These are phyloP conservation scores for Hyles lineata DNA, from an alignment of 2,888 invertebrate genomes.

Conservation along the genomic window DNA sequence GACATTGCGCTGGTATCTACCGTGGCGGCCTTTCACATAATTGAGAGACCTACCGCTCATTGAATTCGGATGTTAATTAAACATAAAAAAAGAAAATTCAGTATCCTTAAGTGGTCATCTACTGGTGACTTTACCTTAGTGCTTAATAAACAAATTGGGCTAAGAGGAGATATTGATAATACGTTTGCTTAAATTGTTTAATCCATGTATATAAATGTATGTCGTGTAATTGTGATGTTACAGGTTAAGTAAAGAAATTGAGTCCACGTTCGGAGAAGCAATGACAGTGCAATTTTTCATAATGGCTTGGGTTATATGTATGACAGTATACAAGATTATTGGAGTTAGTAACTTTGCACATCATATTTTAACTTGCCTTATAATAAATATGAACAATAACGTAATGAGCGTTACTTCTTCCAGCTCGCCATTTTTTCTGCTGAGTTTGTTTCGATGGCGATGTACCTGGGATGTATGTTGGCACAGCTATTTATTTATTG, in stretches of 20 bases:
- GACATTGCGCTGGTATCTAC: no score
- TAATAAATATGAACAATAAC: neutral
- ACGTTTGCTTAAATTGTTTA: no score
- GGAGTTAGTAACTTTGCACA: constrained; percentile 55
- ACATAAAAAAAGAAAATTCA: no score
- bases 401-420: constrained; percentile 40
- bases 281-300: constrained; percentile 66
- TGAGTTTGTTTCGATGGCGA: constrained; percentile 65
- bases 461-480: constrained; percentile 70
- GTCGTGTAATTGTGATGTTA: constrained; percentile 4
- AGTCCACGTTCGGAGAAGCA: constrained; percentile 69
- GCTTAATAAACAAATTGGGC: no score
- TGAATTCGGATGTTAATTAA: no score
- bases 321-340: constrained; percentile 74
- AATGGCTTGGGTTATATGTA: constrained; percentile 74
- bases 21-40: no score
- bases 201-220: no score
- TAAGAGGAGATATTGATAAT: no score
- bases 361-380: neutral
- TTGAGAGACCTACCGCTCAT: no score
- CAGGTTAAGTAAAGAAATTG: constrained; percentile 68
- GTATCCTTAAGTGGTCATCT: no score
- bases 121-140: no score
- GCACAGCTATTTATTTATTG: constrained; percentile 73
- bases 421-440: constrained; percentile 65